Base-by-base conservation (phyloP, 2,888 invertebrate species). In the Agonopterix heracliana region DNA sequence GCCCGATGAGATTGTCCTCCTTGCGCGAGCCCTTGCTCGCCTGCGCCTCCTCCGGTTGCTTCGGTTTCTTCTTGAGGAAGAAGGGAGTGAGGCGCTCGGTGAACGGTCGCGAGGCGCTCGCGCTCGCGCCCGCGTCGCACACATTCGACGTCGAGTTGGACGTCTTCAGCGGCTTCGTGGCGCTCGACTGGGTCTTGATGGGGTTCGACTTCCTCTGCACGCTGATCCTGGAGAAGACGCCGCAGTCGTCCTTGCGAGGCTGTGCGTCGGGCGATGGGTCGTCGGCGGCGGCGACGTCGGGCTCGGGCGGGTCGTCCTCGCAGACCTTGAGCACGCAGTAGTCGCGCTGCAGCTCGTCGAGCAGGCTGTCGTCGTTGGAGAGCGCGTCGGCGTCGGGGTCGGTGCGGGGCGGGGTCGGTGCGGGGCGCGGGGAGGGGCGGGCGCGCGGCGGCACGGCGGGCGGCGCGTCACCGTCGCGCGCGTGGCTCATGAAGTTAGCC, bases 71-170 rank as follows among this genome's bases (percentile, higher is more conserved):
- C 59, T 88, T 89, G 7, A 87, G 66, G 56, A 89, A 88, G 56
- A 81, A 87, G n/a, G 88, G 87, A 53, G 88, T 83, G 45, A 88
- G 63, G 12, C 88, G 68, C 56, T 88, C 88, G n/a, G 84, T 57
- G 51, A 88, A 57, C 46, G 82, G 84, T 1, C 83, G 75, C 59
- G 82, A 74, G 45, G n/a, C 17, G 17, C 17, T 17, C 17, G 17
- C 17, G 49, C 71, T 66, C 47, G 78, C 56, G 46, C 77, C 77
- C 35, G 76, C 78, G 57, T 88, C 87, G 64, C 80, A 81, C 34
- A 88, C 86, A 67, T 86, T 86, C 36, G 87, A 86, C 45, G 87
- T 85, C 12, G 87, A 88, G 57, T 71, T 84, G 8, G 87, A 88
- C 1, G 83, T 79, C 59, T 86, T 87, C 42, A 87, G 64, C 17